Evolutionary conservation across 2,113 vertebrate genomes (phyloP).

Genomic region (Tiliqua scincoides): DNA sequence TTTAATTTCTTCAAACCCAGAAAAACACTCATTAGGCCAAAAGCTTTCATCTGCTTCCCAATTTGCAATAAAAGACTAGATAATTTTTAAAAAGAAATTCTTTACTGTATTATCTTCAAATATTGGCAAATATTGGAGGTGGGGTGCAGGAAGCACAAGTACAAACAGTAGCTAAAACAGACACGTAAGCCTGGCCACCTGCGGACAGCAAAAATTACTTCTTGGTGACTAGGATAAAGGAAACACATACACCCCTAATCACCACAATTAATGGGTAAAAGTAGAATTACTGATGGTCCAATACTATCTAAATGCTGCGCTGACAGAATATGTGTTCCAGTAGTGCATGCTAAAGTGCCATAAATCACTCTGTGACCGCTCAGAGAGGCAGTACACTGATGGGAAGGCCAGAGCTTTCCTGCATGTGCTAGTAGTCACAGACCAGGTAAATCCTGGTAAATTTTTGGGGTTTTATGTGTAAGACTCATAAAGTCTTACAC

Average conservation of each 20-base stretch:
- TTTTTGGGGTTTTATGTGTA: too few species aligned
- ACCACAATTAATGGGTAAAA: conserved; percentile 13
- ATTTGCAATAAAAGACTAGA: background rate
- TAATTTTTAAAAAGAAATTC: background rate
- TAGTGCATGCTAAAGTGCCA: too few species aligned
- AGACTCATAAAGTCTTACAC: too few species aligned
- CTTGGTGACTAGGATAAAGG: too few species aligned
- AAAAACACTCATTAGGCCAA: background rate
- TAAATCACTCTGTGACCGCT: too few species aligned
- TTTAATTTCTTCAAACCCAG: background rate
- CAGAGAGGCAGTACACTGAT: too few species aligned
- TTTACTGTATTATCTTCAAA: background rate
- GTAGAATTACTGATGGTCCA: too few species aligned
- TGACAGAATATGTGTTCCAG: too few species aligned
- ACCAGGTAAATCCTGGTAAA: too few species aligned
- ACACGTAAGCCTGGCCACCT: background rate
- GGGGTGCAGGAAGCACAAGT: background rate
- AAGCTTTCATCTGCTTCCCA: background rate
- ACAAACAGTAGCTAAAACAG: background rate
- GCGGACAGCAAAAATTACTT: background rate
- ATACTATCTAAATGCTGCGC: too few species aligned
- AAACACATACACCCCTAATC: conserved; percentile 30
- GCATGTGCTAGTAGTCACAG: too few species aligned
- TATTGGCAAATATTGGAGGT: background rate
- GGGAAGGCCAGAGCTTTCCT: too few species aligned